These are phyloP conservation scores for Mycogona germanica DNA, from an alignment of 2,888 invertebrate genomes.

Conservation along the genomic window DNA sequence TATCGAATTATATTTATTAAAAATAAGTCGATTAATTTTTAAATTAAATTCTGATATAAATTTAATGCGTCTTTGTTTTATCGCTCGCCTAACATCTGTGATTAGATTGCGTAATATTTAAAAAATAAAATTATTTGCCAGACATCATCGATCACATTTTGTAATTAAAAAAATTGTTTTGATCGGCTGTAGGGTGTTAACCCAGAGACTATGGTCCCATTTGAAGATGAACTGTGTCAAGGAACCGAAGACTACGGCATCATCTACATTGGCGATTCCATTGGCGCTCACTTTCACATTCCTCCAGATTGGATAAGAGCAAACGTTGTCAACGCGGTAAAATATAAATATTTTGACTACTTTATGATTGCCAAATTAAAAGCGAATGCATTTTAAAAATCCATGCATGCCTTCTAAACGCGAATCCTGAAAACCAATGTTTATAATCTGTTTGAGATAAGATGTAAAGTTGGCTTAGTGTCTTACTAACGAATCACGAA, in stretches of 20 bases:
- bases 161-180: background rate
- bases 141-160: no score
- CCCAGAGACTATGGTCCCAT: constrained; percentile 27
- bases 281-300: constrained; percentile 41
- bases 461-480: no score
- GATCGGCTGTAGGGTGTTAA: constrained; percentile 29
- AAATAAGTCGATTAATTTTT: no score
- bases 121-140: background rate
- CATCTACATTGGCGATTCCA: constrained; percentile 37
- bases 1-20: no score
- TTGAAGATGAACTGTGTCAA: constrained; percentile 33
- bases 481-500: no score
- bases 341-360: no score
- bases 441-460: no score
- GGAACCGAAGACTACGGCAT: constrained; percentile 30
- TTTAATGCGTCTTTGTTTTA: background rate
- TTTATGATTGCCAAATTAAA: background rate
- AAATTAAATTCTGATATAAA: no score
- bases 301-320: constrained; percentile 39
- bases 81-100: background rate
- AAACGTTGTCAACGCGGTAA: constrained; percentile 29
- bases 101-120: background rate
- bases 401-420: no score
- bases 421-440: no score
- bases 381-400: no score